Evolutionary conservation across 2,888 invertebrate species (phyloP), one percentile per base, ranked within the genome.

Genomic region (Trissolcus japonicus): DNA sequence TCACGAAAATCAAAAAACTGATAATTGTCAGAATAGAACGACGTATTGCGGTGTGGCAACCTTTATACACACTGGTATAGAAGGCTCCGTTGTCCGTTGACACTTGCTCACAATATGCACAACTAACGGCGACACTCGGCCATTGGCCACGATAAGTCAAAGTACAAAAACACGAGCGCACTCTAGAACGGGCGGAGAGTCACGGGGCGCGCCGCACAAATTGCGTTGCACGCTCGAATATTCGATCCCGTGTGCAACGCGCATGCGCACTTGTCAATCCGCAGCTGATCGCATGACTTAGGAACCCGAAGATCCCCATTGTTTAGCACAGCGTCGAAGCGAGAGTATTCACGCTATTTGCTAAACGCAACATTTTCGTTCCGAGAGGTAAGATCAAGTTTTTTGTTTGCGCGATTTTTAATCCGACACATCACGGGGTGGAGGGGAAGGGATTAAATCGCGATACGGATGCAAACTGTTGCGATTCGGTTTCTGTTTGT

Each of bases 31-130:
- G 16, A 16, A 35, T 46, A n/a, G 16, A 14, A 16, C 14, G 16
- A 16, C 46, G 46, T 46, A 46, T 46, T 62, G 68, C 59, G 78
- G 78, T 74, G 82, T 82, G 84, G 86, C 86, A 90, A 93, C 95
- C 95, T 95, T 95, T 95, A 95, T 94, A 95, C 95, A 91, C 95
- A 95, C 95, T 95, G 95, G 95, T 91, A 94, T 92, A 95, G 95
- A 95, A 95, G 95, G 94, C 84, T 93, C 81, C 81, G 48, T 57
- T 50, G 76, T 76, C 72, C 48, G 14, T 57, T 59, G 50, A 62
- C 66, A 53, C 35, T 68, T 41, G 66, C 59, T 79, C 62, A 57
- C 68, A 57, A 71, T 77, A 75, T 74, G 78, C 78, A 74, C 78
- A 71, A 74, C 74, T 74, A 69, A 78, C 54, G 41, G 11, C 54